Percentiles rank a stretch among this genome's conserved stretches.
Conservation (phyloP, 2,113 vertebrate species). For the Paramormyrops kingsleyae region DNA sequence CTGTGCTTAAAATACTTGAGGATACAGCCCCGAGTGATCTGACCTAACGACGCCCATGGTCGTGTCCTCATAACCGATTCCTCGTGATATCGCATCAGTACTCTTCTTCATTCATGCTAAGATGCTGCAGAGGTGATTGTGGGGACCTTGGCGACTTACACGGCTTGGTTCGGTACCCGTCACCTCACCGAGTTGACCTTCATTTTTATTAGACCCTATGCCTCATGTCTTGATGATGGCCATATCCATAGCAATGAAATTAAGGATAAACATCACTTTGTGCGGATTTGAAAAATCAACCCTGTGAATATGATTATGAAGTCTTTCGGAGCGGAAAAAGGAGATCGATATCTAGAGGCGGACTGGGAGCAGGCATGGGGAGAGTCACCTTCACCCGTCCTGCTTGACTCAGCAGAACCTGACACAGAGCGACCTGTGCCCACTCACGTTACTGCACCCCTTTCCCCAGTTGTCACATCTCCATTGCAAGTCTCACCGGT, state of each 20-base stretch:
- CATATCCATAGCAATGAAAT: not conserved
- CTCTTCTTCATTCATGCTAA: not conserved
- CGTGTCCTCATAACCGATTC: not conserved
- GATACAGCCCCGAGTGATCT: too few relatives aligned
- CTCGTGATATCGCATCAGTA: not conserved
- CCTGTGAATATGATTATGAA: not conserved
- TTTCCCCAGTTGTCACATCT: not conserved
- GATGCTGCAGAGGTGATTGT: not conserved
- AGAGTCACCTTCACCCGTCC: slow-evolving; percentile 16
- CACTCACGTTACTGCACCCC: not conserved
- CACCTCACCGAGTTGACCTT: not conserved
- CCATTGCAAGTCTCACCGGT: not conserved
- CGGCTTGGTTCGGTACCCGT: not conserved
- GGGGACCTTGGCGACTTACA: not conserved
- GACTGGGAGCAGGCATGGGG: not conserved
- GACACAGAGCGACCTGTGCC: not conserved
- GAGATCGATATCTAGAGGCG: not conserved
- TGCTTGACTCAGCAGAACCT: slow-evolving; percentile 19
- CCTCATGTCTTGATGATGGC: not conserved
- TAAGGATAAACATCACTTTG: not conserved
- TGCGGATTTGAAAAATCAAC: not conserved
- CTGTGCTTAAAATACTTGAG: too few relatives aligned
- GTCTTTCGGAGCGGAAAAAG: not conserved
- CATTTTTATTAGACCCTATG: not conserved
- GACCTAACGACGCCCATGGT: too few relatives aligned